Evolutionary conservation across 2,888 invertebrate genomes (phyloP), one percentile per base, ranked within the genome.

Genomic region (Camptogramma bilineatum): DNA sequence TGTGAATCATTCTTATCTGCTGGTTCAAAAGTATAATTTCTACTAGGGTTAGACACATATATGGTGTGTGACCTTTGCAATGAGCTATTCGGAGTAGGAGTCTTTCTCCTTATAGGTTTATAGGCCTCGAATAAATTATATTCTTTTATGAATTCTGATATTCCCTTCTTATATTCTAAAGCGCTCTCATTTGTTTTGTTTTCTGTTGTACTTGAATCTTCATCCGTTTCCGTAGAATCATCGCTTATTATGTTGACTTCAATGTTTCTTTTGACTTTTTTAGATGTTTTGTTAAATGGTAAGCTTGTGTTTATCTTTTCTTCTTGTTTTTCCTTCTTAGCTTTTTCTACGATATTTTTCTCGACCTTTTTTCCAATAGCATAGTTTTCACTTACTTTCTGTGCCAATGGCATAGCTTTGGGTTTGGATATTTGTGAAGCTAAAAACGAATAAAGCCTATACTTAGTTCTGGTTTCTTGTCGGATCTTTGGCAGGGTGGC

Each of bases 331-430:
- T 64, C 51, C 18, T 66, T 62, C 61, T 66, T 42, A 59, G 63
- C 44, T 50, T 78, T 74, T 42, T 82, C 76, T 8, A 73, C 69
- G 52, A 90, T 74, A 63, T 81, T 79, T 64, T 83, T 79, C 75
- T 91, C 88, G 42, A 89, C 72, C 69, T 81, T 84, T 73, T 90
- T 90, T 1, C 83, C 86, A 24, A 85, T 75, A 1, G 73, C 69
- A 69, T 88, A 90, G 73, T 86, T 84, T 75, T 85, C 82, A 73
- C 82, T 82, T 16, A 91, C 80, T 83, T 86, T 90, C 73, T 91
- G 91, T 72, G 88, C 86, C 34, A 91, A 73, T 13, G 91, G 74
- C 9, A 91, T 78, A 47, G 83, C 73, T 79, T 84, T 90, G 10
- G 91, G 91, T 64, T 81, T 86, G 0, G 81, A 78, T 68, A 91